Conservation (phyloP, 2,113 vertebrate species). For the Hylia prasina region DNA sequence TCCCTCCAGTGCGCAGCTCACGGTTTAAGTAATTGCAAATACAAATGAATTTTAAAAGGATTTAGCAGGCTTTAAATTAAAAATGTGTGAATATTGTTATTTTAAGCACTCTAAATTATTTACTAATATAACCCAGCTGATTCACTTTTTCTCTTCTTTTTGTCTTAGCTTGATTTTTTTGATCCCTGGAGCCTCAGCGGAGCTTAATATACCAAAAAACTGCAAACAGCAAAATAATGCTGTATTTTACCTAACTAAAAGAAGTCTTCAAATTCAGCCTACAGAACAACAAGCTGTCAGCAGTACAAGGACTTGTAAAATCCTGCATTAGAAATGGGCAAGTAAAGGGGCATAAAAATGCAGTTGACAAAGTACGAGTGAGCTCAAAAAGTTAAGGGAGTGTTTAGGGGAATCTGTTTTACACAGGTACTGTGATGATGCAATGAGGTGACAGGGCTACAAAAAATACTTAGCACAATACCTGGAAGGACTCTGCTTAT, state of each 20-base stretch:
- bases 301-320: neutral
- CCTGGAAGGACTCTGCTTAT: neutral
- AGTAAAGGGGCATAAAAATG: neutral
- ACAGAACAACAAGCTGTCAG: neutral
- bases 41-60: conserved; percentile 74
- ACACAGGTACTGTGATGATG: too few relatives aligned
- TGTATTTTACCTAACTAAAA: conserved; percentile 3
- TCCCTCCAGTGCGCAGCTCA: conserved; percentile 64
- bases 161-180: conserved; percentile 27
- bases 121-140: conserved; percentile 60
- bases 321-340: neutral
- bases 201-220: neutral
- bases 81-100: conserved; percentile 71
- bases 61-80: conserved; percentile 73
- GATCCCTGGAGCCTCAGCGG: neutral
- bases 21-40: conserved; percentile 73
- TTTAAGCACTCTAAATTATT: conserved; percentile 74
- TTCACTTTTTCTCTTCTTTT: conserved; percentile 19
- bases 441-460: neutral
- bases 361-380: neutral
- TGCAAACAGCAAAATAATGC: neutral
- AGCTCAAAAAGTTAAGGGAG: neutral
- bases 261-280: neutral
- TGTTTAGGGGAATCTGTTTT: neutral
- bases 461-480: neutral